Base-by-base conservation (phyloP, 2,113 vertebrate species). In the Thalassoma bifasciatum region DNA sequence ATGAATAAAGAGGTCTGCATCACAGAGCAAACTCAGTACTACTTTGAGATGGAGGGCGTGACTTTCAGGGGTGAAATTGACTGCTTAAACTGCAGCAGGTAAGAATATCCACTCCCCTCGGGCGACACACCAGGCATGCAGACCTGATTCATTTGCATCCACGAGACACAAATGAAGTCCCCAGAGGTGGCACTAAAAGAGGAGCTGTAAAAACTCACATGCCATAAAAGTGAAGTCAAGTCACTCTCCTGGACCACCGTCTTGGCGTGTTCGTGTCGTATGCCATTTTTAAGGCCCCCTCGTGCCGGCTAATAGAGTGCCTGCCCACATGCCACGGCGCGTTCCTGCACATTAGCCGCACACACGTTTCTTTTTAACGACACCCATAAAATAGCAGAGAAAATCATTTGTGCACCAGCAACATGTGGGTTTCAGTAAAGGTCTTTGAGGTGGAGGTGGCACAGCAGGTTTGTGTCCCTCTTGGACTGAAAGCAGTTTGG, bases 21-120 rank as follows among this genome's bases (percentile, higher is more conserved):
- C 87, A 99, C 95, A 1, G 95, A 98, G 79, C 97, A 99, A 87
- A 98, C 96, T 1, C 97, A 99, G 51, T 99, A 96, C 92, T 99
- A 95, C 94, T 98, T 97, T 60, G 93, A 94, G 63, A 95, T 91
- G 17, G 86, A 92, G 0, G 91, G 93, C 36, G 89, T 87, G 82
- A 93, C 96, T n/a, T 96, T 98, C 85, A 77, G 80, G 76, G 96
- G 96, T 12, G 90, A 92, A 8, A 78, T 98, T 61, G 97, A 97
- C 88, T 98, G 96, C 76, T 92, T 90, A 60, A 98, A 97, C 93
- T 98, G 96, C 86, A 96, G 96, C 91, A 98, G 97, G 98, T 99
- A 94, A 91, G 30, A 46, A 58, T 0, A n/a, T 26, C 3, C 37
- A 52, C 22, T 46, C 19, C 22, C 34, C 30, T 30, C 19, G 19